Conservation (phyloP, 1,140 invertebrate genomes). For the Drosophila ironensis region DNA sequence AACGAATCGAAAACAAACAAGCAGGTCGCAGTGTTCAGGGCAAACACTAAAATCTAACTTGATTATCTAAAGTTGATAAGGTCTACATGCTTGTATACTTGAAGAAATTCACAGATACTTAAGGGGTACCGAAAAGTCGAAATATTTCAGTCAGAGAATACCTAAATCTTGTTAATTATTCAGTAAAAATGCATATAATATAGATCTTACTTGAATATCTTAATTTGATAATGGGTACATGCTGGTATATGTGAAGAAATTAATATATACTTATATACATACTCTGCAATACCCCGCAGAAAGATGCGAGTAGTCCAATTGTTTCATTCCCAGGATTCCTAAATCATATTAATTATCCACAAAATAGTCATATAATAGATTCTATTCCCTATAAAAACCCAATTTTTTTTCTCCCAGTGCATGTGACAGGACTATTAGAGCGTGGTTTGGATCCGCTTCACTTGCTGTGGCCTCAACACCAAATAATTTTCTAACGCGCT, state of each 20-base stretch:
- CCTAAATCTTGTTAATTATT: too few species aligned
- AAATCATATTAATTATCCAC: too few species aligned
- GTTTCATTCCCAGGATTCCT: too few species aligned
- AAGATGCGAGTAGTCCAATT: too few species aligned
- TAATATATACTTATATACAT: too few species aligned
- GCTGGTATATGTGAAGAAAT: too few species aligned
- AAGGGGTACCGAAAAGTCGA: neutral
- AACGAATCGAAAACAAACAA: slow-evolving; percentile 39
- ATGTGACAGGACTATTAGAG: slow-evolving; percentile 17
- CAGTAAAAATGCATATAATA: too few species aligned
- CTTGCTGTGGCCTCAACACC: slow-evolving; percentile 35
- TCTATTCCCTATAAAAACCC: neutral
- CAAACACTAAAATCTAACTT: slow-evolving; percentile 54
- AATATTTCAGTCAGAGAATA: too few species aligned
- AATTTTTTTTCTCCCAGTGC: slow-evolving; percentile 1
- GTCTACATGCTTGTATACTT: slow-evolving; percentile 24
- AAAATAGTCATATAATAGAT: too few species aligned
- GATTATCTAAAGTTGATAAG: slow-evolving; percentile 73
- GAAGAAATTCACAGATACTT: neutral
- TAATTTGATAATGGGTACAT: too few species aligned
- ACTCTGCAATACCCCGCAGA: too few species aligned
- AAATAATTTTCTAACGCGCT: slow-evolving; percentile 51
- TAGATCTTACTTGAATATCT: too few species aligned
- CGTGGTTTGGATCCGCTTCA: slow-evolving; percentile 44
- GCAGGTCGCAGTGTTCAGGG: slow-evolving; percentile 49